Base-by-base conservation (phyloP, 2,113 vertebrate genomes). In the Cervus canadensis region DNA sequence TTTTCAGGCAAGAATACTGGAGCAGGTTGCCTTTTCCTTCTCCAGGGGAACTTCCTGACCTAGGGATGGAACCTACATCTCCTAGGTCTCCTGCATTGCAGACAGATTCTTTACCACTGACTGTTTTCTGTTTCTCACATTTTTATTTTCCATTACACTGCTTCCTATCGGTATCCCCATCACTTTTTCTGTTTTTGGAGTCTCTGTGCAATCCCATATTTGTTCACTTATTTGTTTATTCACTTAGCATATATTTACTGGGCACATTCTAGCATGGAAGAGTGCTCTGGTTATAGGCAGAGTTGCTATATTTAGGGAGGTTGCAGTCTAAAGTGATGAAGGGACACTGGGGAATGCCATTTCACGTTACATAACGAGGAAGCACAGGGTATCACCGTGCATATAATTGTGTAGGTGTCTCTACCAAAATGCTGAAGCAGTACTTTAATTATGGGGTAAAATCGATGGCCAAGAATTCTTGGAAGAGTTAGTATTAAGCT, bases 91-190 rank as follows among this genome's bases (percentile, higher is more conserved):
- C 23, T 76, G 23, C 40, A 43, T 7, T 76, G 40, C 40, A 76
- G 40, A 40, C 0, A 2, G 40, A 26, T 23, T 76, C 71, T 26
- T 43, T 76, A 25, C 71, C 23, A 26, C 40, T 94, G 64, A 62
- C 56, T 96, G 89, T 89, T 89, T 89, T 95, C 95, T 97, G 56
- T 36, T 97, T 95, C 95, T 93, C 64, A 89, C 76, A 36, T 95
- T 89, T 97, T 78, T 96, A 89, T 97, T 97, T 97, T 87, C 78
- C 36, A 87, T 81, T 45, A 19, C 17, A 50, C 19, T 85, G 52
- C 93, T 96, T 97, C 57, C 86, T 95, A 91, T 97, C 45, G 10
- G 60, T 89, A 48, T 82, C 28, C n/a, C 56, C 40, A 84, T 92
- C 81, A 94, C 45, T 93, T 89, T 96, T 97, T 97, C 96, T 94